Evolutionary conservation across 1,140 invertebrate species (phyloP), one percentile per base, ranked within the genome.

Genomic region (Campoletis sonorensis): DNA sequence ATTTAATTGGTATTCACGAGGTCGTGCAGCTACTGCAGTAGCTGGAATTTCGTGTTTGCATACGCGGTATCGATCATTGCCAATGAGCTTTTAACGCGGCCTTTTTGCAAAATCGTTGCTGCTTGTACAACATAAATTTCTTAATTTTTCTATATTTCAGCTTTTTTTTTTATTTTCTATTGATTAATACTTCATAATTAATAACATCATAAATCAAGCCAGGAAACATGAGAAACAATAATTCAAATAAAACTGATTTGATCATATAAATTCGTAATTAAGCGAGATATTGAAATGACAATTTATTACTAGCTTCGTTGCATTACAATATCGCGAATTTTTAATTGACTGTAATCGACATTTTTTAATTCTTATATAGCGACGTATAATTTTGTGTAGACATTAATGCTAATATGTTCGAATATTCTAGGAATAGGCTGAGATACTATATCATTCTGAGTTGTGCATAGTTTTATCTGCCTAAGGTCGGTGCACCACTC

Each of bases 1-100:
- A 64, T 64, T 64, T 64, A 64, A 64, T 64, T 64, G 61, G 11
- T 64, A 64, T 64, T 64, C 61, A 64, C n/a, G 61, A 64, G 61
- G 26, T 10, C 10, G n/a, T 54, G 1, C 13, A 23, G 61, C 61
- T 64, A 64, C 61, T 23, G 61, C 61, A 64, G 61, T 64, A 64
- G 61, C 61, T 64, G 61, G 61, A 64, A 64, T 64, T 64, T 64
- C 61, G 61, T 64, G 61, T 64, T 27, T 64, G 61, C 61, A 64
- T 27, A 64, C 23, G 61, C 61, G 61, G n/a, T 64, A 64, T 64
- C 61, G 61, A 64, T 64, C 61, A 64, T 64, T 64, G 61, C 61
- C 61, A 64, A 64, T 64, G 61, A 64, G 61, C 61, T 64, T n/a
- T 54, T 23, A 64, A 23, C 61, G 61, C 61, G 23, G 61, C n/a